Evolutionary conservation across 2,113 vertebrate species (phyloP), one percentile per base, ranked within the genome.

Genomic region (Corythornis vintsioides): DNA sequence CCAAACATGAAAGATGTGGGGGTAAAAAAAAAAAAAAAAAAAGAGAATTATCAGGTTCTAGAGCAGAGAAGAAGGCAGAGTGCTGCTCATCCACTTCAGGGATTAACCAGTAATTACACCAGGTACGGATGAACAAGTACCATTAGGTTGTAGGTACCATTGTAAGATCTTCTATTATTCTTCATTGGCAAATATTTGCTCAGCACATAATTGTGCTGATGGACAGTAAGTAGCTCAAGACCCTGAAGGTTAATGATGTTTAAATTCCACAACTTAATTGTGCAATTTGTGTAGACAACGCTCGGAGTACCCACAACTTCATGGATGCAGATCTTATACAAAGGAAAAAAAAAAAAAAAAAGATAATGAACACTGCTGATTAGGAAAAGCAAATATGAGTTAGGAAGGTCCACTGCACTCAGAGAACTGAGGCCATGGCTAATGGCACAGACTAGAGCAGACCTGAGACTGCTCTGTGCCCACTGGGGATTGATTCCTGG

Each of bases 181-280:
- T 50, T 78, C 29, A 28, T 7, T 40, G 40, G 72, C 24, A 82
- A 73, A 65, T 73, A 89, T 78, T 78, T 89, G 38, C 26, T 64
- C 0, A 0, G 31, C 56, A 64, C 29, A 28, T 29, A 85, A 67
- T 42, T 3, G 3, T 61, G 55, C 25, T 1, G 2, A 59, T 5
- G 33, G 81, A 50, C 33, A 66, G 45, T 5, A 55, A 89, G 47
- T 16, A 65, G 45, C 57, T 80, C 69, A 50, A 43, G 69, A 79
- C 40, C 7, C 52, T 50, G 43, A 61, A 72, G 45, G 31, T 56
- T 75, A 67, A 81, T 7, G 63, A 73, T 15, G 35, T 83, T 53
- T 53, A 13, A 64, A 74, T 53, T 56, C 15, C 47, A 69, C 53
- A 65, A 74, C 31, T 61, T 25, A 26, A 24, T 86, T 59, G n/a